A percentile compares a stretch with the other conserved stretches of the same genome.
Conservation (phyloP, 92 coral and sea anemone species). For the Chrysogorgia sp. region DNA sequence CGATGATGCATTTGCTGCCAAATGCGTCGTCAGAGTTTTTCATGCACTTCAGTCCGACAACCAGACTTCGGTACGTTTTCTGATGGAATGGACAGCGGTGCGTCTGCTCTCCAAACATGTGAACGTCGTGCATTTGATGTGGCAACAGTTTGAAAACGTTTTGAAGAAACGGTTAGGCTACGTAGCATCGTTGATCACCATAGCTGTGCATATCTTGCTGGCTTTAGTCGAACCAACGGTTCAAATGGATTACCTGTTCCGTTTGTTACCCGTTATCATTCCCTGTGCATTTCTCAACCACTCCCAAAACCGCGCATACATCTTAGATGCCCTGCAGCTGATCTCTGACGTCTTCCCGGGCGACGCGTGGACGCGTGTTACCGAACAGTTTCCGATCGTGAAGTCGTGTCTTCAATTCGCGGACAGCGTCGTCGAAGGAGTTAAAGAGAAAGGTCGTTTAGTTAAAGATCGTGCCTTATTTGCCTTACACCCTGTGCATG, state of each 20-base stretch:
- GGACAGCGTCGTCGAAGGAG: slow-evolving; percentile 64
- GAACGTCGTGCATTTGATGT: slow-evolving; percentile 45
- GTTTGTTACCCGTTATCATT: slow-evolving; percentile 65
- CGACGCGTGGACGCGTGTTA: slow-evolving; percentile 74
- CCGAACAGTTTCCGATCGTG: slow-evolving; percentile 57
- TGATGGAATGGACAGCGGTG: slow-evolving; percentile 77
- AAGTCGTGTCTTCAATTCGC: slow-evolving; percentile 72
- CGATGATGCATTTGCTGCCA: slow-evolving; percentile 54
- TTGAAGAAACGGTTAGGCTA: slow-evolving; percentile 63
- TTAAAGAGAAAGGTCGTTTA: slow-evolving; percentile 70
- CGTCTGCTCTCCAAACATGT: slow-evolving; percentile 61
- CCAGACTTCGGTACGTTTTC: slow-evolving; percentile 79
- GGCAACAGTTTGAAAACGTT: slow-evolving; percentile 69
- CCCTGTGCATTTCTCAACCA: slow-evolving; percentile 81
- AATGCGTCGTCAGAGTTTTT: slow-evolving; percentile 60
- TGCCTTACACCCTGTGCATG: slow-evolving; percentile 72
- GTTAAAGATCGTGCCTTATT: slow-evolving; percentile 81
- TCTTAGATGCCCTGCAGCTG: slow-evolving; percentile 21
- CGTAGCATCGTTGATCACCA: slow-evolving; percentile 68
- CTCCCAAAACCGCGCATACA: slow-evolving; percentile 20
- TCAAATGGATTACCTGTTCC: slow-evolving; percentile 66
- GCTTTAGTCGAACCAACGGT: slow-evolving; percentile 55
- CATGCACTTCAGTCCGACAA: slow-evolving; percentile 62
- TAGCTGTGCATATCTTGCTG: slow-evolving; percentile 67
- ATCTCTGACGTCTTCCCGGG: slow-evolving; percentile 70